A percentile compares a stretch with the other conserved stretches of the same genome.
phyloP scores from a whole-genome alignment of 2,797 vertebrate species.

The Acestrorhynchus altus region DNA sequence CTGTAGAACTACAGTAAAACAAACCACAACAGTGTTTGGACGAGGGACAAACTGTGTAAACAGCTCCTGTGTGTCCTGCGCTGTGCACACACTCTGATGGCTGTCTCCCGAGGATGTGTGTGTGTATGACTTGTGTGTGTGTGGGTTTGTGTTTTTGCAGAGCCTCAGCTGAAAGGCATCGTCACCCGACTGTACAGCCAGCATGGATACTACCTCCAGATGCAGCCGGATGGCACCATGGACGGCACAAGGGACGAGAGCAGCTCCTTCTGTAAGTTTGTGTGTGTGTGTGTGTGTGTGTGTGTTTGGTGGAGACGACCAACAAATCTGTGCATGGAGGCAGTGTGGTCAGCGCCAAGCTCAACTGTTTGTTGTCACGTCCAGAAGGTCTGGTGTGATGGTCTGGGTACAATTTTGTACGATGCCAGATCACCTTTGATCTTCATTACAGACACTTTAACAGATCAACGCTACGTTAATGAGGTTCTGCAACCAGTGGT shows the following conservation, averaged over 20 bases:
- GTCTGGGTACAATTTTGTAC: too few species aligned
- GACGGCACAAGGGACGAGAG: conserved; percentile 97
- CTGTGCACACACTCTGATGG: background rate
- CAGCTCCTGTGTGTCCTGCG: background rate
- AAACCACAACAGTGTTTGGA: background rate
- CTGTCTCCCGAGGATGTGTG: background rate
- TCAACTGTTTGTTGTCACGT: too few species aligned
- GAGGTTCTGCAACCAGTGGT: too few species aligned
- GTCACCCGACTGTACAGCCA: conserved; percentile 96
- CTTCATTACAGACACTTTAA: too few species aligned
- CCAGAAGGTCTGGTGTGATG: too few species aligned
- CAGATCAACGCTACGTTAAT: too few species aligned
- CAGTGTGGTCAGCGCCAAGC: too few species aligned
- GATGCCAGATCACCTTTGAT: too few species aligned
- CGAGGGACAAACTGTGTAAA: background rate
- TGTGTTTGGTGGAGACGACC: background rate
- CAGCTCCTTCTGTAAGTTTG: conserved; percentile 88
- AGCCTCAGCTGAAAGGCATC: conserved; percentile 98
- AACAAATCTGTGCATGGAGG: too few species aligned
- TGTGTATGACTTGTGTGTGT: conserved; percentile 28
- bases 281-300: background rate
- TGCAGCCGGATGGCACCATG: conserved; percentile 95
- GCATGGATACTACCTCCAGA: conserved; percentile 96
- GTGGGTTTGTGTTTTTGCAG: conserved; percentile 72
- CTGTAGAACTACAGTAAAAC: background rate